Evolutionary conservation across 2,113 vertebrate genomes (phyloP), one percentile per base, ranked within the genome.

Genomic region (Hemicordylus capensis): DNA sequence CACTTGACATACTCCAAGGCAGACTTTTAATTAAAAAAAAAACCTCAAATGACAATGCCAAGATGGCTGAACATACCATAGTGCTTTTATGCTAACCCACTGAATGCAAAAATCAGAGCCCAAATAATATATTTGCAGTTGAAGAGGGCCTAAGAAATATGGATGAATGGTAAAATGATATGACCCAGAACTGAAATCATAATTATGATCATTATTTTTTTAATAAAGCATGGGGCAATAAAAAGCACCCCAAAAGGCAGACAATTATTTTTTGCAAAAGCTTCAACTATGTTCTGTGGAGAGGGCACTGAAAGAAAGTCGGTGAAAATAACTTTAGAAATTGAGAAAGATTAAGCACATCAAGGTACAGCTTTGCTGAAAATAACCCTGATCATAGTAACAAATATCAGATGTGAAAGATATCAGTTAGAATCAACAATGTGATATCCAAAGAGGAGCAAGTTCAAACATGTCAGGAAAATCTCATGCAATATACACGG

Each of bases 11-110:
- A 96, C 93, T 96, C 95, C 34, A 92, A 95, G 94, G 96, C 96
- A 96, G 95, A 97, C 95, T 96, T 97, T 96, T 96, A 96, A 96
- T 97, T 96, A 95, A 96, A 95, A 87, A 83, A 90, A 93, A 93
- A 93, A 88, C 89, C 93, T 95, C 91, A 90, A 91, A 94, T 86
- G 93, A 96, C 95, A 96, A 96, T 93, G 90, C 93, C 95, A 96
- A 96, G 94, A 95, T 95, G 96, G 96, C 95, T 86, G 93, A 92
- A 87, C 80, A 85, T 80, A 80, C 89, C 73, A 74, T 11, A 66
- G 88, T 87, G 91, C 84, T 95, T 93, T 94, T 89, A 91, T 89
- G 90, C 86, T 87, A 87, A 31, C 81, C 88, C 79, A 69, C 37
- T 42, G 48, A 12, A 80, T 51, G 15, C 74, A 84, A 86, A 85